These are phyloP conservation scores for Machaerirhynchus nigripectus DNA, from an alignment of 2,113 vertebrate species.

Conservation along the genomic window DNA sequence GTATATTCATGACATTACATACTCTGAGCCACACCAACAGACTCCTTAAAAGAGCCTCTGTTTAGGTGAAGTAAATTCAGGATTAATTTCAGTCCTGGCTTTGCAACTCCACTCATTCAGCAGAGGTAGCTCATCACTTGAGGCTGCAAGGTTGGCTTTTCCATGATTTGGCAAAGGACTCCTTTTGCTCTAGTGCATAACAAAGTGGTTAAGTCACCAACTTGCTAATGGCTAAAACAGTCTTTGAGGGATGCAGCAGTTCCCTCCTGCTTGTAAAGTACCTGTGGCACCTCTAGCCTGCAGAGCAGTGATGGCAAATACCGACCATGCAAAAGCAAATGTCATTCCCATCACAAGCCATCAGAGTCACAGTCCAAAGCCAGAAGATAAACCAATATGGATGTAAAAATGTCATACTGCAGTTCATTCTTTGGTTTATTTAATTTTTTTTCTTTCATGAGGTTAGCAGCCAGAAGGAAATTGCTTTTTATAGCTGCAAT, in stretches of 20 bases:
- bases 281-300: not conserved
- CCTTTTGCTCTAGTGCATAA: not conserved
- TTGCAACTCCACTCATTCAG: not conserved
- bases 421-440: not conserved
- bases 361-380: not conserved
- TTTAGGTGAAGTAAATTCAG: not conserved
- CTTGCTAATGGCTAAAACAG: not conserved
- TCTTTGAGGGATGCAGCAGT: not conserved
- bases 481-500: conserved; percentile 32
- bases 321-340: not conserved
- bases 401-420: not conserved
- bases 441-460: not conserved
- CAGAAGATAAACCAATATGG: not conserved
- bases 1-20: not conserved
- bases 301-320: not conserved
- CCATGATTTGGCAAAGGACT: not conserved
- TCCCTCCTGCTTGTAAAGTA: not conserved
- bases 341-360: not conserved
- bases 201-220: not conserved
- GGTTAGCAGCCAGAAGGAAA: conserved; percentile 29
- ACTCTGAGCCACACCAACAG: not conserved
- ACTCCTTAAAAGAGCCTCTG: not conserved
- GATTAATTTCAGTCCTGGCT: not conserved
- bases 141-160: not conserved
- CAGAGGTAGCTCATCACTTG: not conserved